Evolutionary conservation across 1,140 invertebrate genomes (phyloP), one percentile per base, ranked within the genome.

Genomic region (Magallana gigas): DNA sequence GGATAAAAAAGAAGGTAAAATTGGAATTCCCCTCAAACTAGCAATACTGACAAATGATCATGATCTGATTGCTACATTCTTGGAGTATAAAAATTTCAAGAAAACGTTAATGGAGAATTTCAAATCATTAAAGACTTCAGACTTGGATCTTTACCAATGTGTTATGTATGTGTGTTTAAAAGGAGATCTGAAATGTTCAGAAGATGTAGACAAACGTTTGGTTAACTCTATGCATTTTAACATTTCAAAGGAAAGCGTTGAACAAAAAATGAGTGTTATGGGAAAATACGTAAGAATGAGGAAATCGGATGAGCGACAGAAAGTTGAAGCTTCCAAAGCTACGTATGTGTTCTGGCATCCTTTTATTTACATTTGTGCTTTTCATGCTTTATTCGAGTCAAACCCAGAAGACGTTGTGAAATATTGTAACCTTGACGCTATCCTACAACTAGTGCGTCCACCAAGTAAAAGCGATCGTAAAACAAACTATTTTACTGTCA

Each of bases 1-100:
- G 12, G 36, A 76, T 6, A 29, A 29, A 29, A 76, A 29, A 29
- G 68, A 76, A 76, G 29, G 29, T 76, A 76, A 76, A 29, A 29
- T 76, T 76, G 68, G 68, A 76, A 76, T 76, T 76, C 68, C 68
- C 29, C 68, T 76, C 8, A 76, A 76, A 76, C 12, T 76, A 12
- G 14, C 18, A 29, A 29, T 76, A 29, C 14, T 76, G 68, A 29
- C 23, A 76, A 76, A 76, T 8, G 6, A 76, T 76, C 68, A 76
- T 76, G 23, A 76, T 12, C 9, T 76, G 18, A 76, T 76, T 76
- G 8, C 68, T 4, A 11, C 12, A 12, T 76, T 76, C 29, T 2
- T 76, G 6, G 11, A 76, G 8, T 7, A 23, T 18, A 76, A 76
- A 12, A 76, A 29, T 9, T 29, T 76, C 9, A 76, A 76, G 29